A percentile compares a stretch with the other conserved stretches of the same genome.
Conservation (phyloP, 2,888 invertebrate species). For the Hanleya hanleyi region DNA sequence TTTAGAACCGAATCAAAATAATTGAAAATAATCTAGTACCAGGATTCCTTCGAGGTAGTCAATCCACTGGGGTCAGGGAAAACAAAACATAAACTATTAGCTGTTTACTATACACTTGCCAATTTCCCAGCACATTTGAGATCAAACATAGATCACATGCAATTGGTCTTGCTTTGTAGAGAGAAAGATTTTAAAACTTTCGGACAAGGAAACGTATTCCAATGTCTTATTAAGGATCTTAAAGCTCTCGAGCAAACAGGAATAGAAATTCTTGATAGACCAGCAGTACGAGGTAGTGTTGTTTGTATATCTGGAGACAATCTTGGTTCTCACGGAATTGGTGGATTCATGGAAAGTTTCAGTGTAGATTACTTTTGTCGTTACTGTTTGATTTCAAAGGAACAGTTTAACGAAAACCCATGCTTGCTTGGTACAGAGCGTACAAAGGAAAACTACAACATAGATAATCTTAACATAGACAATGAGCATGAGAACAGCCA, state of each 20-base stretch:
- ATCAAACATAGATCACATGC: conserved; percentile 16
- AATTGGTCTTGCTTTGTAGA: not conserved
- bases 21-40: too few species aligned
- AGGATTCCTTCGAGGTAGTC: too few species aligned
- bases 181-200: conserved; percentile 2
- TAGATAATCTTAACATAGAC: not conserved
- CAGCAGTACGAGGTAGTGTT: not conserved
- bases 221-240: not conserved
- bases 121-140: conserved; percentile 17
- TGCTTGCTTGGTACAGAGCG: not conserved
- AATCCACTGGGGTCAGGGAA: conserved; percentile 30
- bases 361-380: too few species aligned
- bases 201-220: not conserved
- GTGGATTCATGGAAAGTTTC: not conserved
- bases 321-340: not conserved
- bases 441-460: not conserved
- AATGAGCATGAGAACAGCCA: not conserved
- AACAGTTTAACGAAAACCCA: not conserved
- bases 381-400: not conserved
- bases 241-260: not conserved
- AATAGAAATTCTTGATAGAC: not conserved
- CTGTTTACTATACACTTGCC: conserved; percentile 23
- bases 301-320: not conserved
- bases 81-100: conserved; percentile 25
- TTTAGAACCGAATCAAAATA: too few species aligned